Conservation (phyloP, 2,113 vertebrate genomes). For the Chaetura pelagica region DNA sequence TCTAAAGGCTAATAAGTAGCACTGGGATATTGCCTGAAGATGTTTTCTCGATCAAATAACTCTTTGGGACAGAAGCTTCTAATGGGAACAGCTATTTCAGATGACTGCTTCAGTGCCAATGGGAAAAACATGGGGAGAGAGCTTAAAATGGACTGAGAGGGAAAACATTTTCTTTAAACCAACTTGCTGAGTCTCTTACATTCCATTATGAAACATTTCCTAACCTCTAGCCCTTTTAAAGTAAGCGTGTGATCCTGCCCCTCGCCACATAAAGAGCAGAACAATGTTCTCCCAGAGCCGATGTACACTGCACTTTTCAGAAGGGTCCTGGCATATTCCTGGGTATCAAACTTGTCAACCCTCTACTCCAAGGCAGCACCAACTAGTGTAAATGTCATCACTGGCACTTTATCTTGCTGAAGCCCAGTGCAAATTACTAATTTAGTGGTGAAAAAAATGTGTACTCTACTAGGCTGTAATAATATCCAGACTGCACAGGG, state of each 20-base stretch:
- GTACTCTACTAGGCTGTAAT: not conserved
- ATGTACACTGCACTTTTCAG: rapidly evolving
- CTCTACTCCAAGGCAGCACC: not conserved
- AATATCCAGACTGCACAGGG: not conserved
- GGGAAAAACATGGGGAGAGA: not conserved
- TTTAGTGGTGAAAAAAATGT: not conserved
- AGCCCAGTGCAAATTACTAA: not conserved
- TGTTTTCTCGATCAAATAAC: not conserved
- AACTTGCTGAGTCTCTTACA: not conserved
- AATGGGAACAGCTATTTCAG: not conserved
- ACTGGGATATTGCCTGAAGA: not conserved
- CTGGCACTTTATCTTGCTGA: not conserved
- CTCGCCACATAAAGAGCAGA: not conserved
- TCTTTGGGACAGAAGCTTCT: not conserved
- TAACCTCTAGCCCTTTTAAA: slow-evolving; percentile 24
- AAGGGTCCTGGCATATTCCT: not conserved
- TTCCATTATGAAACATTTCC: not conserved
- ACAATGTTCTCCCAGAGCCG: not conserved
- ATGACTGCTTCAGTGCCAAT: slow-evolving; percentile 1
- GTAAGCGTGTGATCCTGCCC: not conserved
- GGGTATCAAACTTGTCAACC: not conserved
- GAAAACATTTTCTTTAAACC: slow-evolving; percentile 27
- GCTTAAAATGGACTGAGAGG: slow-evolving; percentile 6
- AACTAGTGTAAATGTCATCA: not conserved
- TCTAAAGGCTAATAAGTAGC: not conserved